Evolutionary conservation across 2,888 invertebrate species (phyloP), one percentile per base, ranked within the genome.

Genomic region (Camptogramma bilineatum): DNA sequence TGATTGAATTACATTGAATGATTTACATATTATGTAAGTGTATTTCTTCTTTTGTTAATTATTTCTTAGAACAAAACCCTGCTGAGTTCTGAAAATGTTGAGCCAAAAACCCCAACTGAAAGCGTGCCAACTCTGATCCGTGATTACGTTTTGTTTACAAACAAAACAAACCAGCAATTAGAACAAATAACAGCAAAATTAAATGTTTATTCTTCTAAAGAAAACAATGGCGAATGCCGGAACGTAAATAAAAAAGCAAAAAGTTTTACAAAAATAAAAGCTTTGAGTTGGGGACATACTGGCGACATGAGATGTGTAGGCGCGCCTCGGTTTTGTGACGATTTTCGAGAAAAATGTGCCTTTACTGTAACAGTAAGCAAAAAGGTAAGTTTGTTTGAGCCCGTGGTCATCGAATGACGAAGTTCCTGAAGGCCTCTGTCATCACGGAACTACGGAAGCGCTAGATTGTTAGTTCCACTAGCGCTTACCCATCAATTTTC

Each of bases 141-240:
- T 76, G 75, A 80, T 78, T 73, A 74, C 72, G 63, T 62, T 74
- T 44, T 72, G 74, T 79, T 79, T 74, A 75, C 75, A 76, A 70
- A 72, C 69, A 70, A 77, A 77, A 66, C 73, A 70, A 76, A 73
- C 64, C 70, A 70, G 69, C 76, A 79, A 78, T 79, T 79, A 76
- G 70, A 76, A 76, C 71, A 73, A 58, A 44, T 24, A 81, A 75
- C 63, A 74, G 64, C 69, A 63, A 68, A 76, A 73, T 72, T 73
- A 69, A 72, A 73, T 67, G 70, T 70, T 72, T 65, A 58, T 63
- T 62, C 51, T 72, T 73, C 68, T 56, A 50, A 62, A 64, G 65
- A 69, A 74, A 61, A 73, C 66, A 71, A 67, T 70, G 53, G 57
- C 62, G 34, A 50, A 62, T 53, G 42, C 52, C 48, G 46, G 13